Evolutionary conservation across 2,113 vertebrate species (phyloP).

Genomic region (Phoenicopterus ruber): DNA sequence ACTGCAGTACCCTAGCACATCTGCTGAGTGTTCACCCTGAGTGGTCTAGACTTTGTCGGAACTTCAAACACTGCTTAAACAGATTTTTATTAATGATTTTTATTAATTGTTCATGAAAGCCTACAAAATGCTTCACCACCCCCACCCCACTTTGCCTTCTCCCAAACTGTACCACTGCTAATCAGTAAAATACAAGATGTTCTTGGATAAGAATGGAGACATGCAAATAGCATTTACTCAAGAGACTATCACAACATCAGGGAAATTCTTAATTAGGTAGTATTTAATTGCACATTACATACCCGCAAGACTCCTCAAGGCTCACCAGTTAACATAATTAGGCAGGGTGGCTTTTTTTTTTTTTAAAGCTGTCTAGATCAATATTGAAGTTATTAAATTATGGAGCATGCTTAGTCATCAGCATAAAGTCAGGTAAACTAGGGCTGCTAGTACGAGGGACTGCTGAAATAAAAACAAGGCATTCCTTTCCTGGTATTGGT

Average conservation of each 20-base stretch:
- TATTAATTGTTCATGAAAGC: not conserved
- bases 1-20: not conserved
- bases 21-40: not conserved
- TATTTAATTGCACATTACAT: constrained; percentile 49
- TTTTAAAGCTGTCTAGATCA: constrained; percentile 22
- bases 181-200: constrained; percentile 20
- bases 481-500: not conserved
- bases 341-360: not conserved
- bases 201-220: constrained; percentile 14
- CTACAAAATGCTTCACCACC: not conserved
- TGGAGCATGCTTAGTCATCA: not conserved
- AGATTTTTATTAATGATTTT: not conserved
- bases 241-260: constrained; percentile 15
- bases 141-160: not conserved
- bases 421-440: not conserved
- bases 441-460: not conserved
- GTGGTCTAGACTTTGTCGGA: not conserved
- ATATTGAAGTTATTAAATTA: constrained; percentile 43
- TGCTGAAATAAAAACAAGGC: not conserved
- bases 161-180: not conserved
- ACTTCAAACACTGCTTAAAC: not conserved
- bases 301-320: constrained; percentile 3
- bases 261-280: constrained; percentile 49
- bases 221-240: constrained; percentile 25
- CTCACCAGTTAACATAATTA: constrained; percentile 39